Percentiles rank a stretch among this genome's conserved stretches.
phyloP scores from a whole-genome alignment of 2,113 vertebrate genomes.

The Petromus typicus region DNA sequence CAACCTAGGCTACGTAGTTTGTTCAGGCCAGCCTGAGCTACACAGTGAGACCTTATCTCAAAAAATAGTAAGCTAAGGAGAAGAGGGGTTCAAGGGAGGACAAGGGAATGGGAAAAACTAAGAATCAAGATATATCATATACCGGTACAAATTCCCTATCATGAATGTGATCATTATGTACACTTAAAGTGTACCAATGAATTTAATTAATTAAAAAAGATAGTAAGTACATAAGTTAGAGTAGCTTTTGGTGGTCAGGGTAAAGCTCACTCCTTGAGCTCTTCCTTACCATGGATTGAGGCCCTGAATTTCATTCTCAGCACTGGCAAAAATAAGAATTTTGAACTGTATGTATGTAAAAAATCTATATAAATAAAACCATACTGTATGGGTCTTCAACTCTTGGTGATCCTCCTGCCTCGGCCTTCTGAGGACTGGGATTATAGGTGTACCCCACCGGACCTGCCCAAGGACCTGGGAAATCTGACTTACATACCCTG shows the following conservation, averaged over 20 bases:
- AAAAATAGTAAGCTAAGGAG: background rate
- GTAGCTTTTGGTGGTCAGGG: background rate
- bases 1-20: background rate
- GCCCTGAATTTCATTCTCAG: background rate
- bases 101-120: too few relatives aligned
- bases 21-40: background rate
- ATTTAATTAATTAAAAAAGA: too few relatives aligned
- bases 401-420: background rate
- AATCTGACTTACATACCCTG: conserved; percentile 15
- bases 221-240: background rate
- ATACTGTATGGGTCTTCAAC: background rate
- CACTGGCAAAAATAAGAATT: background rate
- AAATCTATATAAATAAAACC: background rate
- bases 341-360: background rate
- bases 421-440: background rate
- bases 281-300: background rate
- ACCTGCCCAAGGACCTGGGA: background rate
- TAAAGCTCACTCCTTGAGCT: background rate
- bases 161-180: too few relatives aligned
- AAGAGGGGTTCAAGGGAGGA: too few relatives aligned
- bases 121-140: too few relatives aligned
- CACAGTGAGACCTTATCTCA: background rate
- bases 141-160: too few relatives aligned
- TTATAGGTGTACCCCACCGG: background rate
- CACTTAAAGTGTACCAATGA: too few relatives aligned